Conservation (phyloP, 1,140 invertebrate genomes). For the Ceratina calcarata region DNA sequence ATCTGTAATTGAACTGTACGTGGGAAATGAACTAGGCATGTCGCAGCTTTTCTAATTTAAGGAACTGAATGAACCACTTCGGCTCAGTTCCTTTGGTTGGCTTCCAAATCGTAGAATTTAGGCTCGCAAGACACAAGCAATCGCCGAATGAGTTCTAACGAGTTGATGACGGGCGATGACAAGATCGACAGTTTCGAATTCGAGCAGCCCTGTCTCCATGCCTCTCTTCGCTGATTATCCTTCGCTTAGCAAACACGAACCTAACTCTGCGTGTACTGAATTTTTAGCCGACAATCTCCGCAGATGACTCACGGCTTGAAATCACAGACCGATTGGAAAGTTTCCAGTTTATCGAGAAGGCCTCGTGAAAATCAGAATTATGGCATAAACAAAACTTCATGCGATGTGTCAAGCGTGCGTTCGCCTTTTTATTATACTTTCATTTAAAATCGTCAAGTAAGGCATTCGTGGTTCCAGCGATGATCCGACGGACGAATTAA, state of each 20-base stretch:
- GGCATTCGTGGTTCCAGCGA: too few species aligned
- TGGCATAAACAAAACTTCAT: too few species aligned
- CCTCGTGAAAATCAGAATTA: not conserved
- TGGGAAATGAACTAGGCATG: too few species aligned
- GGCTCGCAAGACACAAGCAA: not conserved
- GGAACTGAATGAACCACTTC: too few species aligned
- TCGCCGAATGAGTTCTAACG: too few species aligned
- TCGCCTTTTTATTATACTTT: not conserved
- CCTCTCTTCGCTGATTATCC: slow-evolving; percentile 7
- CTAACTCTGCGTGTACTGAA: slow-evolving; percentile 2
- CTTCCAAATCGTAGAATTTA: slow-evolving; percentile 1
- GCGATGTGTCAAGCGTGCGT: too few species aligned
- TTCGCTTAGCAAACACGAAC: not conserved
- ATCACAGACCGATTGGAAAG: slow-evolving; percentile 24
- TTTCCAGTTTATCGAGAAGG: slow-evolving; percentile 26
- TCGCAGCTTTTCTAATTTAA: too few species aligned
- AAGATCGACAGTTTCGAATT: not conserved
- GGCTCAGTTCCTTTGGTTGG: not conserved
- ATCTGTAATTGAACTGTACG: too few species aligned
- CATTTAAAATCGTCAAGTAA: not conserved
- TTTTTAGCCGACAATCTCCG: slow-evolving; percentile 24
- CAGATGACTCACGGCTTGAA: slow-evolving; percentile 13
- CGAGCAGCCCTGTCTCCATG: too few species aligned
- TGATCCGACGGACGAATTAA: too few species aligned
- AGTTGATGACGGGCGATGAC: too few species aligned